These are phyloP conservation scores for Anomalospiza imberbis DNA, from an alignment of 2,797 vertebrate species.

Conservation along the genomic window DNA sequence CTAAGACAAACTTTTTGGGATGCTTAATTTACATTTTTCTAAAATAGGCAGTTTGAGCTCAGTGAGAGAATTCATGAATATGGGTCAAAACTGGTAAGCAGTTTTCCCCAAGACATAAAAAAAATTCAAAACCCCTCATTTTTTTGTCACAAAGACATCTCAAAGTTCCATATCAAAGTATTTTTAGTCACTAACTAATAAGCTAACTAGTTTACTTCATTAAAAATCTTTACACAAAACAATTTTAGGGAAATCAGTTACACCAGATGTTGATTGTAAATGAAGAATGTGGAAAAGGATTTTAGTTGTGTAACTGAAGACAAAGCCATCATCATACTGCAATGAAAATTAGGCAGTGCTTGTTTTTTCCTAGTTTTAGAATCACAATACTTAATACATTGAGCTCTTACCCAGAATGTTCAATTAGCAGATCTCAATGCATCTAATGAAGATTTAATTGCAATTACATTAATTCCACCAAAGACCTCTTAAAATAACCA, in stretches of 20 bases:
- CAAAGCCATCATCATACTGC: not conserved
- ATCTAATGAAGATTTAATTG: conserved; percentile 15
- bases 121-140: rapidly evolving
- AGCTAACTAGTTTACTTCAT: not conserved
- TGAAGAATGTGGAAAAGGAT: not conserved
- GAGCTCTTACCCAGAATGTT: not conserved
- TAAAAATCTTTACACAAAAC: not conserved
- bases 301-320: not conserved
- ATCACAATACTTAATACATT: not conserved
- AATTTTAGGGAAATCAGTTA: not conserved
- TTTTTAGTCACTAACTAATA: not conserved
- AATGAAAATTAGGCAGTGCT: not conserved
- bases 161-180: not conserved
- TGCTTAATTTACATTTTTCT: not conserved
- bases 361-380: not conserved
- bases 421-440: not conserved
- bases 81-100: not conserved
- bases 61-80: not conserved
- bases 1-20: not conserved
- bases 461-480: not conserved
- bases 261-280: not conserved
- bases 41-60: not conserved
- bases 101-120: not conserved
- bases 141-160: not conserved
- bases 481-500: conserved; percentile 18